Conservation (phyloP, 2,113 vertebrate species). For the Hemibagrus wyckioides region DNA sequence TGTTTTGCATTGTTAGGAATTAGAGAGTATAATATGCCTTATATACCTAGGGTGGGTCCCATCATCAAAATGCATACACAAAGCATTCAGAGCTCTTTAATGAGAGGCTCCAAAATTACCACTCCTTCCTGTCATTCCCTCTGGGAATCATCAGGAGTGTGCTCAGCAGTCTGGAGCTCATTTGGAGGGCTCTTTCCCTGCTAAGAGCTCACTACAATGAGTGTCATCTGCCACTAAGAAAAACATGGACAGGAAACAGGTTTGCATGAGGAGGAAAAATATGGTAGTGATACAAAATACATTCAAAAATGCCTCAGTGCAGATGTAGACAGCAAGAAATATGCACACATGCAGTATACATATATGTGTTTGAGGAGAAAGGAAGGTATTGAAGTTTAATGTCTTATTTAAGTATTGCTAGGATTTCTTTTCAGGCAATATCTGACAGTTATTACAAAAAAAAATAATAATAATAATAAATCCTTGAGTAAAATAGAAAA, state of each 20-base stretch:
- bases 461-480: background rate
- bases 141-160: conserved; percentile 25
- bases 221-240: background rate
- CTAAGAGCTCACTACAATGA: background rate
- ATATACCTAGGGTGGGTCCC: conserved; percentile 7
- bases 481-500: background rate
- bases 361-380: background rate
- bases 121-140: conserved; percentile 19
- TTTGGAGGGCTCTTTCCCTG: background rate
- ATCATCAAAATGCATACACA: conserved; percentile 21
- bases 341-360: background rate
- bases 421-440: background rate
- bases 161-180: conserved; percentile 3
- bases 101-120: conserved; percentile 35
- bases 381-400: background rate
- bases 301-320: background rate
- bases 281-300: background rate
- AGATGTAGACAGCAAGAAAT: background rate
- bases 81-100: conserved; percentile 17
- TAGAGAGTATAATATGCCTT: background rate
- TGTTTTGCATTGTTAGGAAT: background rate
- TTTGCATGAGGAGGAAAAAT: background rate
- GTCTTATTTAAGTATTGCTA: background rate
- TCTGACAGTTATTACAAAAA: background rate
- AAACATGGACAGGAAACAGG: background rate